Base-by-base conservation (phyloP, 2,888 invertebrate species). In the Lampropteryx suffumata region DNA sequence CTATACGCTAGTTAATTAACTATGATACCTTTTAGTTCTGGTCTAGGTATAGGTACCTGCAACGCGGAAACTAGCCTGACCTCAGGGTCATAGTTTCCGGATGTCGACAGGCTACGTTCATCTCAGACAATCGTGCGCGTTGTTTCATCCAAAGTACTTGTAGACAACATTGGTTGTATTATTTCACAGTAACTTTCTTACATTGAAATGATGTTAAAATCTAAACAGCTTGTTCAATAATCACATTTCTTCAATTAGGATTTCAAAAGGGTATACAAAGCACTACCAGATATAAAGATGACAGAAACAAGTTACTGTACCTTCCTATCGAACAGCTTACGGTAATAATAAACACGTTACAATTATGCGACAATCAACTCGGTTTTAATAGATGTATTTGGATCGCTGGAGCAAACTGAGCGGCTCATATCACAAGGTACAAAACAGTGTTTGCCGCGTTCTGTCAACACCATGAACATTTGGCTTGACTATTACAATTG, bases 401-500 rank as follows among this genome's bases (percentile, higher is more conserved):
- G 57, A 56, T 59, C 48, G 33, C n/a, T 17, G 28, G 41, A 51
- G 52, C 47, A 46, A 56, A 59, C 55, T 30, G n/a, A 14, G 56
- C 61, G 60, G 60, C 33, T 42, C 21, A 48, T 45, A 65, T 79
- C 72, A 78, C 81, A 81, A 61, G 50, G 59, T 54, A 64, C 66
- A 67, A 68, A 65, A 65, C 65, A 51, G 44, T 78, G 75, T 77
- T 75, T 73, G 70, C 73, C 53, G 65, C 64, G 71, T 70, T 69
- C 65, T 72, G 82, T 81, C 79, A 78, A 82, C 75, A 79, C 50
- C 36, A 58, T 58, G 64, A 65, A 77, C 72, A 69, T 74, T 74
- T 73, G 71, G 67, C 67, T 66, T 64, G 59, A 69, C 71, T 76
- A 76, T 79, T 73, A 76, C 70, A 24, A 76, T 69, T 84, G 73